Evolutionary conservation across 2,888 invertebrate species (phyloP), one percentile per base, ranked within the genome.

Genomic region (Pyrochroa serraticornis): DNA sequence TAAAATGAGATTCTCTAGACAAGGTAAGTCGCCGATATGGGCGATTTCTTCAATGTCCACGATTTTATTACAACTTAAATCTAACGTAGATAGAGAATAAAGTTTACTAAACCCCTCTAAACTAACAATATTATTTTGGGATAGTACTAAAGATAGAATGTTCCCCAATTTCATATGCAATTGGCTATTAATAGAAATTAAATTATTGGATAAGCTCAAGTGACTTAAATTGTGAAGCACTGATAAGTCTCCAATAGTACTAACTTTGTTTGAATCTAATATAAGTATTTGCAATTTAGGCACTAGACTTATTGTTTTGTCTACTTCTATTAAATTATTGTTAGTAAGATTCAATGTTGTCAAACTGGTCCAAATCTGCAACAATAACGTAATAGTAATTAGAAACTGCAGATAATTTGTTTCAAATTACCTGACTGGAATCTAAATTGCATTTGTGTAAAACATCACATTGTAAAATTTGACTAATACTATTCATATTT

Each of bases 91-190:
- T 58, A 98, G 79, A 0, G 95, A 95, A 76, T 93, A 94, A 30
- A 97, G 75, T 74, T 93, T 92, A 0, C 88, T 85, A 68, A 95
- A 87, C 0, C 92, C 91, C 58, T 82, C 80, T 0, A 94, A 79
- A 0, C 86, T 84, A 12, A 83, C 84, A 2, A 97, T 85, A 72
- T 86, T 85, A 79, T 97, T 97, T 68, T 93, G 91, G 0, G 93
- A 89, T 44, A 98, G 78, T 75, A 93, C 90, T 45, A 98, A 84
- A 54, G 85, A 87, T n/a, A 90, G 87, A 41, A 97, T 85, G 78
- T 96, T 95, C 5, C 95, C 95, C 56, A 97, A 84, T 77, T 91
- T 91, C 3, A 88, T 86, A 76, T 95, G 91, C 80, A 96, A 86
- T 74, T 90, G 86, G 31, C 88, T 85, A 64, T 94, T 88, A 3